phyloP scores from a whole-genome alignment of 2,888 invertebrate genomes.

The Halictus quadricinctus region DNA sequence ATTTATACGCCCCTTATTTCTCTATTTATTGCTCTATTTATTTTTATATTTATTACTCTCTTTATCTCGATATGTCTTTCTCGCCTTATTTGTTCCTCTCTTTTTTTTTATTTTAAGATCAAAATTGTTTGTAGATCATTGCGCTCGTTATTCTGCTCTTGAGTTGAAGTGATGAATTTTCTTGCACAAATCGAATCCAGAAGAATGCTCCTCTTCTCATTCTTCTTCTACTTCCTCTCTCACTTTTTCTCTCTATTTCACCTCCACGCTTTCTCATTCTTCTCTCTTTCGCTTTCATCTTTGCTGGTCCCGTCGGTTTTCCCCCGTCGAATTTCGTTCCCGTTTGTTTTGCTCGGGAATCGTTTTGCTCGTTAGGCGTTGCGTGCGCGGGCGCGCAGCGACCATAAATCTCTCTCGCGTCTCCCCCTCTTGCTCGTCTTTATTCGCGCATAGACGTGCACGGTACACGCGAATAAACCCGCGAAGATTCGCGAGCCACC shows the following conservation, averaged over 20 bases:
- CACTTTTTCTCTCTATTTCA: neutral
- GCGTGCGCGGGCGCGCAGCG: slow-evolving; percentile 22
- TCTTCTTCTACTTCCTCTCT: neutral
- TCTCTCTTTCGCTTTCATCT: neutral
- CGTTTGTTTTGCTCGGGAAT: slow-evolving; percentile 34
- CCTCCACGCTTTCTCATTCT: neutral
- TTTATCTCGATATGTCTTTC: too few relatives aligned
- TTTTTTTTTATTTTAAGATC: too few relatives aligned
- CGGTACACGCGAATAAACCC: slow-evolving; percentile 27
- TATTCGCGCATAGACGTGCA: neutral
- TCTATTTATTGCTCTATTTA: too few relatives aligned
- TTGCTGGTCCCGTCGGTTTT: neutral
- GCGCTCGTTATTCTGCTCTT: too few relatives aligned
- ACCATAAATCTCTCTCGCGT: slow-evolving; percentile 35
- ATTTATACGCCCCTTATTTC: too few relatives aligned
- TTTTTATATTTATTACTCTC: too few relatives aligned
- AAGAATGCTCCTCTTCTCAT: too few relatives aligned
- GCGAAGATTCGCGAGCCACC: neutral
- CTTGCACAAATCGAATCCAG: too few relatives aligned
- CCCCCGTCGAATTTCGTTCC: slow-evolving; percentile 33
- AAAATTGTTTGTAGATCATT: too few relatives aligned
- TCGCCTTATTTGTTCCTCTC: too few relatives aligned
- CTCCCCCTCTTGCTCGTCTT: slow-evolving; percentile 19
- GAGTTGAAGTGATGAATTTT: too few relatives aligned
- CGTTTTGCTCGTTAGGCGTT: slow-evolving; percentile 38